Evolutionary conservation across 2,888 invertebrate species (phyloP).

Genomic region (Drosophila emarginata): DNA sequence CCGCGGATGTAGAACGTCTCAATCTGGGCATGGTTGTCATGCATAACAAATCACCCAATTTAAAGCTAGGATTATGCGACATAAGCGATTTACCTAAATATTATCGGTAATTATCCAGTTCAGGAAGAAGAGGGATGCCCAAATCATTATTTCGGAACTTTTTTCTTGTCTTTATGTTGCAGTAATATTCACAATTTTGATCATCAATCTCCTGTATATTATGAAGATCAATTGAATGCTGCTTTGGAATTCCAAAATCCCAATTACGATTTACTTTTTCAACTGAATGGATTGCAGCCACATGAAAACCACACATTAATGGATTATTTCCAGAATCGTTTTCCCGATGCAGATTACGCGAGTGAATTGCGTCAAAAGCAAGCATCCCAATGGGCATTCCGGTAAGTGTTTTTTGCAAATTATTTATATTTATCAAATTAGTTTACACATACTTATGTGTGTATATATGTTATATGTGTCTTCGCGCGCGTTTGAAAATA

Average conservation of each 20-base stretch:
- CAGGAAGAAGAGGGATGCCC: too few relatives aligned
- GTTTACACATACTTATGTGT: not conserved
- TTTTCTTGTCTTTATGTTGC: not conserved
- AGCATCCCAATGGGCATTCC: conserved; percentile 96
- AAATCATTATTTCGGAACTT: too few relatives aligned
- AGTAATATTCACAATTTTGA: conserved; percentile 55
- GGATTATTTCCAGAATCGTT: conserved; percentile 86
- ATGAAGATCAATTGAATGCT: conserved; percentile 91
- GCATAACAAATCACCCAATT: conserved; percentile 87
- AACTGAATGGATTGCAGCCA: conserved; percentile 85
- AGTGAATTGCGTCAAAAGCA: conserved; percentile 93
- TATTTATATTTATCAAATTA: not conserved
- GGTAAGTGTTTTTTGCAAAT: conserved; percentile 79
- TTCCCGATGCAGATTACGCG: conserved; percentile 91
- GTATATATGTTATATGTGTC: conserved; percentile 31
- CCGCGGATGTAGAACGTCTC: conserved; percentile 93
- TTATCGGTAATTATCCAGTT: conserved; percentile 87
- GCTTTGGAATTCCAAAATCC: conserved; percentile 95
- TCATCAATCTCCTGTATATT: conserved; percentile 82
- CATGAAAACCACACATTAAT: conserved; percentile 79
- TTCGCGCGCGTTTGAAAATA: conserved; percentile 27
- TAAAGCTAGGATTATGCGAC: conserved; percentile 91
- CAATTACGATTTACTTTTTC: conserved; percentile 91
- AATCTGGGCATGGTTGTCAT: conserved; percentile 93
- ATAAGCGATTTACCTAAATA: conserved; percentile 91